Percentiles rank a stretch among this genome's conserved stretches.
These are phyloP conservation scores for Vidua chalybeata DNA, from an alignment of 2,113 vertebrate genomes.

Conservation along the genomic window DNA sequence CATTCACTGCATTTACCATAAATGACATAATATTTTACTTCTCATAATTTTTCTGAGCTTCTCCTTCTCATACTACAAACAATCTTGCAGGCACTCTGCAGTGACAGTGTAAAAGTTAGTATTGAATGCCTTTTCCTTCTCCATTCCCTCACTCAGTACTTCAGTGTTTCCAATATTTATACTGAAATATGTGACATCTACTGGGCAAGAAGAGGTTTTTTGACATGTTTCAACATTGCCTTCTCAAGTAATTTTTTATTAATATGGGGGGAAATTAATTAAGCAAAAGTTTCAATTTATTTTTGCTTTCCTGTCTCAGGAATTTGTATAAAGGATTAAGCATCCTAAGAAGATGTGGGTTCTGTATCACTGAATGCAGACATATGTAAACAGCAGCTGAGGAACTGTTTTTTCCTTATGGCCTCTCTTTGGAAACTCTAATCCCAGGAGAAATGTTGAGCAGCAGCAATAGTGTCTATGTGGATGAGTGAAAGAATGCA, in stretches of 20 bases:
- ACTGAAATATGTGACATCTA: not conserved
- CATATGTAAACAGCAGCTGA: not conserved
- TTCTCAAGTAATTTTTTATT: not conserved
- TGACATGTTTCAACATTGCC: not conserved
- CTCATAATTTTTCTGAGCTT: not conserved
- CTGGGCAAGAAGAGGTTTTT: not conserved
- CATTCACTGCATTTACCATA: not conserved
- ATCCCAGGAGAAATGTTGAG: not conserved
- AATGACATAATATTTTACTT: not conserved
- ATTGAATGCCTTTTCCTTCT: not conserved
- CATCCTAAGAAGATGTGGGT: not conserved
- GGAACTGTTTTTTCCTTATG: not conserved
- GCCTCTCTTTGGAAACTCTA: not conserved
- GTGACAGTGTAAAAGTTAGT: not conserved
- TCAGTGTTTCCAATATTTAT: not conserved
- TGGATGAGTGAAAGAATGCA: not conserved
- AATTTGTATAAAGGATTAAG: not conserved
- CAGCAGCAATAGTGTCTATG: not conserved
- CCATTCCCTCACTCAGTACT: not conserved
- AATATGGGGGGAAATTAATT: not conserved
- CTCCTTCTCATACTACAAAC: not conserved
- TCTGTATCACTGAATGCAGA: not conserved
- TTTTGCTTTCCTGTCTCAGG: not conserved
- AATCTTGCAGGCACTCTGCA: not conserved
- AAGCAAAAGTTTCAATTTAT: not conserved